These are phyloP conservation scores for Tenualosa ilisha DNA, from an alignment of 2,797 vertebrate genomes.

Conservation along the genomic window DNA sequence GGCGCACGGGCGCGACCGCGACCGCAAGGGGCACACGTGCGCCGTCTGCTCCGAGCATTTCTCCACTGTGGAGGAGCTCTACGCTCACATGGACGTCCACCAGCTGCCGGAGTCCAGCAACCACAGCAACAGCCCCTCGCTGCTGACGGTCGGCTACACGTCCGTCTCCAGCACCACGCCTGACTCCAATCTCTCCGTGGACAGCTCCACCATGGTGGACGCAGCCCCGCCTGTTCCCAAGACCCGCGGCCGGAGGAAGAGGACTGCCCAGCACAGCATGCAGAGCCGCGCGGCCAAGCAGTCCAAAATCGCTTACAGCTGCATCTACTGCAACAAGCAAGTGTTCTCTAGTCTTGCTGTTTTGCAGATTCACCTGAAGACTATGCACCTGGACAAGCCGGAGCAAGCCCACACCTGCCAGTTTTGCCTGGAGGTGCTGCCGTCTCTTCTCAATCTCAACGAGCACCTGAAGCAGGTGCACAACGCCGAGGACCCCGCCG, in stretches of 20 bases:
- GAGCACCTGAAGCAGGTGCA: constrained; percentile 98
- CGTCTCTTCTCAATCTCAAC: constrained; percentile 94
- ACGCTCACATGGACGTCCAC: constrained; percentile 97
- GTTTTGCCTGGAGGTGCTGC: constrained; percentile 95
- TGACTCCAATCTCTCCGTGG: constrained; percentile 96
- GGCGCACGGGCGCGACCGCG: constrained; percentile 87
- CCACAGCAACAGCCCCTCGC: constrained; percentile 96
- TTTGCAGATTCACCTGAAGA: constrained; percentile 96
- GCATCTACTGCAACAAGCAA: constrained; percentile 97
- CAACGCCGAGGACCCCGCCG: constrained; percentile 86
- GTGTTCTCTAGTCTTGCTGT: constrained; percentile 95
- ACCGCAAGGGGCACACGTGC: constrained; percentile 88
- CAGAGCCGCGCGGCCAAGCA: constrained; percentile 88
- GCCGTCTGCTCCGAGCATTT: constrained; percentile 95
- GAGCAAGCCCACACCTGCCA: constrained; percentile 98
- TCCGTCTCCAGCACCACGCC: constrained; percentile 98
- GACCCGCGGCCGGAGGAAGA: constrained; percentile 88
- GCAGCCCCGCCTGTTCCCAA: constrained; percentile 86
- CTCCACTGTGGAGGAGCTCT: constrained; percentile 91
- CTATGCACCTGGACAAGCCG: constrained; percentile 97
- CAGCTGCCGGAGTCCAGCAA: constrained; percentile 97
- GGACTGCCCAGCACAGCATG: constrained; percentile 85
- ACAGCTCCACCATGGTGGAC: constrained; percentile 96
- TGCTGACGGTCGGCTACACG: constrained; percentile 94
- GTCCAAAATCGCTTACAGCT: constrained; percentile 94